Evolutionary conservation across 2,797 vertebrate species (phyloP), one percentile per base, ranked within the genome.

Genomic region (Sebastes itinus): DNA sequence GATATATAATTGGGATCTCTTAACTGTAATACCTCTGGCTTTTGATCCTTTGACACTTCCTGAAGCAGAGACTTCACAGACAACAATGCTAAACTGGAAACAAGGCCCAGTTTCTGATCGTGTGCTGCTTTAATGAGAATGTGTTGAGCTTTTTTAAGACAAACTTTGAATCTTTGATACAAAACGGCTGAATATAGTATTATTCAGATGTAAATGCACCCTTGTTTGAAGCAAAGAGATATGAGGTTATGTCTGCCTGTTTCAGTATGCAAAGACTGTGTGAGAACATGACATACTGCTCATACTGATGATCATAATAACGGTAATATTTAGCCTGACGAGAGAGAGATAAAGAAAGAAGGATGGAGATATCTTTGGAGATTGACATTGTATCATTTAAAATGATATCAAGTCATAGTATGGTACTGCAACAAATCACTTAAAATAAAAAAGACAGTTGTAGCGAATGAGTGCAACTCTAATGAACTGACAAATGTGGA

Each of bases 1-100:
- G 94, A 95, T 86, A 78, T 91, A 89, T 91, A 92, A 90, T 91
- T 90, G 90, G 81, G 75, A 83, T 82, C 72, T 67, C 61, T 52
- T 78, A 69, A 85, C 79, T 90, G 27, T 61, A 79, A 84, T 80
- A 85, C 88, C 88, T 91, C 88, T 89, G 94, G 89, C 88, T 94
- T 94, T 94, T 88, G 32, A 82, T 74, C 35, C 72, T 92, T 91
- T 93, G 95, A 95, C 80, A 86, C 84, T 74, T 81, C 84, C 82
- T 65, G 88, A 72, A 90, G 68, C 87, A 88, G 84, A 90, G 91
- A 92, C 87, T 90, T 88, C 33, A 72, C 38, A 72, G 85, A 86
- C 30, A 13, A 69, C 83, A 83, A 77, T 72, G 33, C 63, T 62
- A 59, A 90, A 88, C 87, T 88, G 88, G 89, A 91, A 87, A 82